Conservation (phyloP, 2,888 invertebrate species). For the Congeria kusceri region DNA sequence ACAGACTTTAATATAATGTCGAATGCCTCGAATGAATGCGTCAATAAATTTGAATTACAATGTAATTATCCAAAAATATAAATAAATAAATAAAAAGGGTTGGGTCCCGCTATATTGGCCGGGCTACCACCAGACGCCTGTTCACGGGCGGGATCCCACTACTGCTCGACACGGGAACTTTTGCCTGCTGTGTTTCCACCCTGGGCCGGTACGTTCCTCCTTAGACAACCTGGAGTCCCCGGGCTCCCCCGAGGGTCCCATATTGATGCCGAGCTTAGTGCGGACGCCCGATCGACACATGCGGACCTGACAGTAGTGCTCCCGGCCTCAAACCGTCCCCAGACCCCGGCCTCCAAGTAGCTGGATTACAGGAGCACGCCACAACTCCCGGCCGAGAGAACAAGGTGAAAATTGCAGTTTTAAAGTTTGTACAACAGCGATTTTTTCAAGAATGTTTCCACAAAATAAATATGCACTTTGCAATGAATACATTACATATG, state of each 20-base stretch:
- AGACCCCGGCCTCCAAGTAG: conserved; percentile 96
- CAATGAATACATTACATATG: too few species aligned
- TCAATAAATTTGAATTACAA: too few species aligned
- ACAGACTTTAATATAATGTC: too few species aligned
- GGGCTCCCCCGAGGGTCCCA: conserved; percentile 95
- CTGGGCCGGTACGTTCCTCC: conserved; percentile 94
- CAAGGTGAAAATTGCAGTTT: too few species aligned
- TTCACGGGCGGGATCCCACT: conserved; percentile 99
- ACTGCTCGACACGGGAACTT: conserved; percentile 99
- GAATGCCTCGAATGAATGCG: too few species aligned
- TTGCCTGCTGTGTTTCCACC: conserved; percentile 93
- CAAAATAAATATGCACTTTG: too few species aligned
- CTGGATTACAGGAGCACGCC: conserved; percentile 99
- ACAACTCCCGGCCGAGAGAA: conserved; percentile 89
- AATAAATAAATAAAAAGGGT: conserved; percentile 88
- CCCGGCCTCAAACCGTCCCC: conserved; percentile 97
- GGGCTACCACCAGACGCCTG: conserved; percentile 92
- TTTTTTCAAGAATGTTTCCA: too few species aligned
- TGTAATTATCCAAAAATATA: too few species aligned
- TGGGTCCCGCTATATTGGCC: conserved; percentile 91
- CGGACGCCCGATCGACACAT: conserved; percentile 94
- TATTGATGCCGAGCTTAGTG: conserved; percentile 99
- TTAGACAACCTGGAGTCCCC: conserved; percentile 95
- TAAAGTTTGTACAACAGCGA: too few species aligned
- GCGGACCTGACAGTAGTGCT: conserved; percentile 88